Evolutionary conservation across 1,140 invertebrate genomes (phyloP), one percentile per base, ranked within the genome.

Genomic region (Calliphora vicina): DNA sequence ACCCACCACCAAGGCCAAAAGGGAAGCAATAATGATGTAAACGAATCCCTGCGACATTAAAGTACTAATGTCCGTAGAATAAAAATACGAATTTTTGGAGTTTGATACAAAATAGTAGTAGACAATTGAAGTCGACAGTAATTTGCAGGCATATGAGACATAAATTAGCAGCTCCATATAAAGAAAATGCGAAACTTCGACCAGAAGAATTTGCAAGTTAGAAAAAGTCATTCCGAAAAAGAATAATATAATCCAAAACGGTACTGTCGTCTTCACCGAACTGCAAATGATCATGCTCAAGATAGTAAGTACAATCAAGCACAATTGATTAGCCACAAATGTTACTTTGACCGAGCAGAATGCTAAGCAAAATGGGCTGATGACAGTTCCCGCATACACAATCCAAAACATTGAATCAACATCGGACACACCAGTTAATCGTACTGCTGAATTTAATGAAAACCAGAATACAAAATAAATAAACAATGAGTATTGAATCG

Each of bases 21-120:
- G 78, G 4, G 88, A 74, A 8, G 84, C 89, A 29, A 90, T 89
- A 6, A 88, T 88, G 50, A 90, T 85, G 35, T 86, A 90, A 10
- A 89, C 87, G 43, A 90, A 90, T 4, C 88, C 88, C 61, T 90
- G 88, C 9, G 88, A 88, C 86, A 90, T 86, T 50, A 90, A 45
- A 1, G 89, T 90, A 45, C 86, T 87, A 23, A 83, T 78, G n/a
- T 90, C 88, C 1, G 35, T 85, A 17, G 87, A 72, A 82, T 90
- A 90, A 83, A 90, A 90, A 29, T 88, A 90, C 1, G 88, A 90
- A 67, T 90, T 90, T 13, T 83, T 83, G 0, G 80, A 67, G 80
- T 90, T 86, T 2, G 85, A 83, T 4, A 90, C 88, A 80, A 90
- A 90, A 72, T 89, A 90, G 26, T 86, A 85, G 45, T 86, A 88